phyloP scores from a whole-genome alignment of 2,113 vertebrate genomes.

The Aix galericulata region DNA sequence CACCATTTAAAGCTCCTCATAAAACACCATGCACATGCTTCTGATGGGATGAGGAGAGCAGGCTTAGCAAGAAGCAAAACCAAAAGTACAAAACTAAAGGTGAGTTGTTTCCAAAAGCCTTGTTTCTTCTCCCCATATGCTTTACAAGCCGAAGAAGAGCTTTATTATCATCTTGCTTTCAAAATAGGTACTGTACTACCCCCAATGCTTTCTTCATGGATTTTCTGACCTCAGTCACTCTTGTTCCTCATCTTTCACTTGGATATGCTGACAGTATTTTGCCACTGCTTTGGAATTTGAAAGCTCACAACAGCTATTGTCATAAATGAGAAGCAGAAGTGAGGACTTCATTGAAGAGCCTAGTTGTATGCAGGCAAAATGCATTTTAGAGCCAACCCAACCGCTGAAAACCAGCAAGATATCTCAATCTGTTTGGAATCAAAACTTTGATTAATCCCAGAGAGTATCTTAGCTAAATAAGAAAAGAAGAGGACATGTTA shows the following conservation, averaged over 20 bases:
- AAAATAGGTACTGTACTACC: background rate
- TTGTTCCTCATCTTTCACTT: background rate
- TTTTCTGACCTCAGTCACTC: background rate
- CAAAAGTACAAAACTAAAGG: background rate
- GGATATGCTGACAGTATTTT: background rate
- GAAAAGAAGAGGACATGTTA: background rate
- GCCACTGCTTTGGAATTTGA: background rate
- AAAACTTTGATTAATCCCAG: background rate
- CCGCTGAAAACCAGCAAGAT: background rate
- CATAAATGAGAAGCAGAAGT: background rate
- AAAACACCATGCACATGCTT: background rate
- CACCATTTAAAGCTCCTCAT: background rate
- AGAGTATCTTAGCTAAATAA: background rate
- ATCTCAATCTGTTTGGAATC: background rate
- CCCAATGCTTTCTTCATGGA: background rate
- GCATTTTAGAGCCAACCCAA: background rate
- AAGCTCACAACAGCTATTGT: constrained; percentile 10
- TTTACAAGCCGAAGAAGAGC: background rate
- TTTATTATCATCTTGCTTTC: background rate
- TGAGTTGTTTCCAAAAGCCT: background rate
- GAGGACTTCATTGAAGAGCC: background rate
- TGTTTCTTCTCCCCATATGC: background rate
- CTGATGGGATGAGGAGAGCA: accelerated
- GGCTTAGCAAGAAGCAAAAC: background rate
- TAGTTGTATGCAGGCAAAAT: background rate